Evolutionary conservation across 1,140 invertebrate species (phyloP).

Genomic region (Galleria mellonella): DNA sequence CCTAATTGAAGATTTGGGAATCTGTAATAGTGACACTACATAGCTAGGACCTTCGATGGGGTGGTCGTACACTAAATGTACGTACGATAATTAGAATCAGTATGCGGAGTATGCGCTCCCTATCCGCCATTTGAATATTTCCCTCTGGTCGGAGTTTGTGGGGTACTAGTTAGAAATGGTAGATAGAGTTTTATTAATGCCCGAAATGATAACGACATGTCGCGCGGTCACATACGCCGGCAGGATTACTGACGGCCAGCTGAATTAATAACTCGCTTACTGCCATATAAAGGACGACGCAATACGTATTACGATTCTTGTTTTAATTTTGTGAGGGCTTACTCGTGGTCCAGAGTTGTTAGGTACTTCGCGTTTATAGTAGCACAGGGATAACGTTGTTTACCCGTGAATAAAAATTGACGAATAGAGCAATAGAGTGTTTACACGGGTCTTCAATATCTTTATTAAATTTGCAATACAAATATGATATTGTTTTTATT

Average conservation of each 20-base stretch:
- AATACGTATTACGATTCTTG: conserved; percentile 34
- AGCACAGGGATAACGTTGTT: conserved; percentile 4
- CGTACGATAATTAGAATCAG: conserved; percentile 31
- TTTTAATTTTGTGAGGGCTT: conserved; percentile 38
- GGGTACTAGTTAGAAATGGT: conserved; percentile 29
- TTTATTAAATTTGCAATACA: too few relatives aligned
- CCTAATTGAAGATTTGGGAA: background rate
- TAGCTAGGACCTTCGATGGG: too few relatives aligned
- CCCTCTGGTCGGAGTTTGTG: conserved; percentile 29
- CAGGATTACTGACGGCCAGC: conserved; percentile 38
- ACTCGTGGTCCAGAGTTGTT: conserved; percentile 11
- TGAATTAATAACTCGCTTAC: conserved; percentile 45
- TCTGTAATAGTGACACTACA: too few relatives aligned
- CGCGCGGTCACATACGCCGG: conserved; percentile 17
- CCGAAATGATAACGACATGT: conserved; percentile 52
- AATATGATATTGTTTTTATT: too few relatives aligned
- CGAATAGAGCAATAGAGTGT: too few relatives aligned
- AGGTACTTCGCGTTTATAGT: conserved; percentile 10
- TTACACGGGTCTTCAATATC: too few relatives aligned
- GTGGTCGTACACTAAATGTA: background rate
- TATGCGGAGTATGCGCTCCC: conserved; percentile 21
- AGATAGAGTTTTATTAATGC: conserved; percentile 53
- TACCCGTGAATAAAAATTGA: too few relatives aligned
- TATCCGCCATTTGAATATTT: conserved; percentile 36
- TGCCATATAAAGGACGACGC: conserved; percentile 13